Conservation (phyloP, 2,113 vertebrate species). For the Poeciliopsis turrubarensis region DNA sequence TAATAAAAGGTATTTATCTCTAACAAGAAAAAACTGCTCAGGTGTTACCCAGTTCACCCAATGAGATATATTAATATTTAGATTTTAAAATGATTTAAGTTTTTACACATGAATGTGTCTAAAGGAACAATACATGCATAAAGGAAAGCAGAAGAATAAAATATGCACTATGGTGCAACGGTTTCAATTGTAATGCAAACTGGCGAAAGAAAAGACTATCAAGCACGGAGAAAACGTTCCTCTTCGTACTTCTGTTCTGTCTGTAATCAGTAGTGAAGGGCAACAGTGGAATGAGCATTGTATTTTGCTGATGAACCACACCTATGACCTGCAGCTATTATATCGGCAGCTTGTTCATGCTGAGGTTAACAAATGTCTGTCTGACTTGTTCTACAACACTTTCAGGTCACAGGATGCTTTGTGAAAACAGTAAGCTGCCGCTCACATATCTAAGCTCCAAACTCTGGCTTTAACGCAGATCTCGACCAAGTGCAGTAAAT, state of each 20-base stretch:
- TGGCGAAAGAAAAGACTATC: not conserved
- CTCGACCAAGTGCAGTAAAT: no score
- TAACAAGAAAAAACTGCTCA: no score
- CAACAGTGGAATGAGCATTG: not conserved
- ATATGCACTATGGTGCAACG: no score
- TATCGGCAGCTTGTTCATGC: not conserved
- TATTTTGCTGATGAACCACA: constrained; percentile 12
- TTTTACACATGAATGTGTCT: no score
- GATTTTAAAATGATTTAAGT: no score
- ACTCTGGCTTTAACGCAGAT: no score
- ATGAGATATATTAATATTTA: no score
- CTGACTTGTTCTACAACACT: not conserved
- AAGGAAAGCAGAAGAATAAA: not conserved
- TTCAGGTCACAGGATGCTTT: not conserved
- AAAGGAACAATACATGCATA: no score
- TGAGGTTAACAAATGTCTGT: not conserved
- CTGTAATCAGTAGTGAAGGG: not conserved
- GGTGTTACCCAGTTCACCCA: no score
- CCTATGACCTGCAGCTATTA: constrained; percentile 9
- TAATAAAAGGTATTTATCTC: no score
- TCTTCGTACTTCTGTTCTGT: not conserved
- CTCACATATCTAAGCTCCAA: not conserved
- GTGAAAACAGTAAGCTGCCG: not conserved
- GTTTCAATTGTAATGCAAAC: no score
- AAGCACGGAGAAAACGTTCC: not conserved